Percentiles rank a stretch among this genome's conserved stretches.
Evolutionary conservation across 2,888 invertebrate species (phyloP).

Genomic region (Sericinus montela): DNA sequence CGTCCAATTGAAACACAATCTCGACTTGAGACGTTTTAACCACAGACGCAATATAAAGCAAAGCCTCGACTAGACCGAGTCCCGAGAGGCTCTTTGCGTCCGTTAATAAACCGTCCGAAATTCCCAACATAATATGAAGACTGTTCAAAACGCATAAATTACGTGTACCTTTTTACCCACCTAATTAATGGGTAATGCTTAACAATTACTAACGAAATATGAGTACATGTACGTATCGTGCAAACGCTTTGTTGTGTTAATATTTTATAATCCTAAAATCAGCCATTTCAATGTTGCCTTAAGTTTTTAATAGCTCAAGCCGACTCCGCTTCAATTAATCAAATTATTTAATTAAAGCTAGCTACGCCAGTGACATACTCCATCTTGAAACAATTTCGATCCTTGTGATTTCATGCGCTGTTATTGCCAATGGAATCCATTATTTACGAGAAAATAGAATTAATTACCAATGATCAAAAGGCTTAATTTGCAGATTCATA

Average conservation of each 20-base stretch:
- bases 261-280: too few species aligned
- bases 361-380: slow-evolving; percentile 6
- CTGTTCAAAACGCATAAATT: background rate
- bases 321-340: slow-evolving; percentile 18
- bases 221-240: too few species aligned
- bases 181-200: too few species aligned
- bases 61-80: slow-evolving; percentile 31
- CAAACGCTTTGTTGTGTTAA: too few species aligned
- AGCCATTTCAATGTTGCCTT: too few species aligned
- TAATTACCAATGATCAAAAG: background rate
- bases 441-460: slow-evolving; percentile 3
- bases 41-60: slow-evolving; percentile 38
- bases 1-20: slow-evolving; percentile 29
- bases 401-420: slow-evolving; percentile 8
- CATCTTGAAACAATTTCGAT: slow-evolving; percentile 9
- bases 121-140: background rate
- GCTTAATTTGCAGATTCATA: background rate
- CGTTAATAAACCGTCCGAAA: slow-evolving; percentile 48
- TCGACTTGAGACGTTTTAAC: slow-evolving; percentile 21
- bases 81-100: slow-evolving; percentile 32
- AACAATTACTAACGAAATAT: too few species aligned
- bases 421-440: slow-evolving; percentile 1
- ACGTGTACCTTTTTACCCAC: too few species aligned
- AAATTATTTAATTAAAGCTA: slow-evolving; percentile 21
- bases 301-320: slow-evolving; percentile 15